Conservation (phyloP, 1,140 invertebrate species). For the Drosophila watanabei region DNA sequence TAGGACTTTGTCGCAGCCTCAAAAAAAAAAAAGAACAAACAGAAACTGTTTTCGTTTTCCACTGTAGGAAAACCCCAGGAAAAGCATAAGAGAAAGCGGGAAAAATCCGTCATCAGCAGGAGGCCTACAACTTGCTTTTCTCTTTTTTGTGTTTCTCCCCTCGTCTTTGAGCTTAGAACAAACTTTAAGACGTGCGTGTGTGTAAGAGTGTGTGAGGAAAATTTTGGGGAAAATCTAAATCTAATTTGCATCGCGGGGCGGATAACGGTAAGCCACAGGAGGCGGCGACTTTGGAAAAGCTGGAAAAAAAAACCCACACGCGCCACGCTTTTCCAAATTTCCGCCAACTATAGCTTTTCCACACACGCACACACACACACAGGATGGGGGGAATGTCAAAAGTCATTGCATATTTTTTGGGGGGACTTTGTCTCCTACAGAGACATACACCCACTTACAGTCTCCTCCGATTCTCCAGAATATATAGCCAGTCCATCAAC, state of each 20-base stretch:
- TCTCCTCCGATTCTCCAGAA: slow-evolving; percentile 14
- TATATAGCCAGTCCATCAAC: slow-evolving; percentile 69
- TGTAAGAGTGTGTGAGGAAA: background rate
- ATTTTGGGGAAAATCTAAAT: slow-evolving; percentile 58
- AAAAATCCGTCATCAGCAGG: slow-evolving; percentile 46
- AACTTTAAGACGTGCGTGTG: slow-evolving; percentile 28
- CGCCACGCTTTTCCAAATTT: slow-evolving; percentile 28
- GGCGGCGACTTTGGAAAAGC: slow-evolving; percentile 14
- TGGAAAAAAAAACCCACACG: slow-evolving; percentile 20
- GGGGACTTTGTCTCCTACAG: slow-evolving; percentile 23
- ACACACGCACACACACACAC: slow-evolving; percentile 6
- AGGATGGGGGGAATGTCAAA: slow-evolving; percentile 28
- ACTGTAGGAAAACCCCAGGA: slow-evolving; percentile 5
- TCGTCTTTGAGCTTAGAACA: slow-evolving; percentile 19
- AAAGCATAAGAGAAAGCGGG: background rate
- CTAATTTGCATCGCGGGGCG: slow-evolving; percentile 64
- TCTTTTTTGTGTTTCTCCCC: background rate
- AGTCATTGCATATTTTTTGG: slow-evolving; percentile 46
- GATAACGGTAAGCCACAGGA: slow-evolving; percentile 39
- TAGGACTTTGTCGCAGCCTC: slow-evolving; percentile 31
- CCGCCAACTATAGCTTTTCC: slow-evolving; percentile 2
- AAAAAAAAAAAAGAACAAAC: slow-evolving; percentile 33
- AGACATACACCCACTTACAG: slow-evolving; percentile 13
- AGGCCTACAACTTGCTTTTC: slow-evolving; percentile 16
- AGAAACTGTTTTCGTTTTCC: slow-evolving; percentile 36